Evolutionary conservation across 2,797 vertebrate genomes (phyloP), one percentile per base, ranked within the genome.

Genomic region (Sorex maritimensis): DNA sequence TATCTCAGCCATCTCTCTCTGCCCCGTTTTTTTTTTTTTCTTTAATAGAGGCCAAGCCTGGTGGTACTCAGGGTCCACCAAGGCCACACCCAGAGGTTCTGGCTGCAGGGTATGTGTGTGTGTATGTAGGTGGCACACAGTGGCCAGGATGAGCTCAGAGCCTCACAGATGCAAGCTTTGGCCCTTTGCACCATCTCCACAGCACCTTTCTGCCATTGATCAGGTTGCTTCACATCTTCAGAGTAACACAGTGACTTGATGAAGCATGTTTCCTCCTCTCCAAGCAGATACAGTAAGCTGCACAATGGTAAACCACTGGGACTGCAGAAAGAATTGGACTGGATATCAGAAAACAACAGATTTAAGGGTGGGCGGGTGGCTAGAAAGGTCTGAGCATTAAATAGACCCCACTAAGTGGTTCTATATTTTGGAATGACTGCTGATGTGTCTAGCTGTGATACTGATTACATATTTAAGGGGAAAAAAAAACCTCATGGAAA

Each of bases 321-420:
- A 90, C 65, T 93, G 93, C 58, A 75, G 19, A 73, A 86, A 86
- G 5, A 77, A 19, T 0, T 82, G 9, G n/a, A 90, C 17, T 67
- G 72, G 23, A 63, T 23, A 82, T 77, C 74, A 94, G 74, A 84
- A 91, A 86, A 85, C 26, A 87, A 85, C 1, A 9, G 23, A 63
- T 46, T 93, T 78, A 81, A 92, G 71, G 28, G 38, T 52, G 28
- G 10, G 86, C 84, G 41, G 41, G 41, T 44, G 41, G 41, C 41
- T 44, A 44, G 41, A 7, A 55, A 55, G 13, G 52, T 55, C 17
- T 80, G 21, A 83, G 55, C 46, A 88, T 68, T 81, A 82, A 84
- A 38, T 2, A 88, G 80, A 44, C 88, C n/a, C 71, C 44, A 88
- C 23, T 55, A 28, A 79, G 52, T 38, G 88, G 5, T 81, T 30